Evolutionary conservation across 1,140 invertebrate species (phyloP), one percentile per base, ranked within the genome.

Genomic region (Drosophila grimshawi): DNA sequence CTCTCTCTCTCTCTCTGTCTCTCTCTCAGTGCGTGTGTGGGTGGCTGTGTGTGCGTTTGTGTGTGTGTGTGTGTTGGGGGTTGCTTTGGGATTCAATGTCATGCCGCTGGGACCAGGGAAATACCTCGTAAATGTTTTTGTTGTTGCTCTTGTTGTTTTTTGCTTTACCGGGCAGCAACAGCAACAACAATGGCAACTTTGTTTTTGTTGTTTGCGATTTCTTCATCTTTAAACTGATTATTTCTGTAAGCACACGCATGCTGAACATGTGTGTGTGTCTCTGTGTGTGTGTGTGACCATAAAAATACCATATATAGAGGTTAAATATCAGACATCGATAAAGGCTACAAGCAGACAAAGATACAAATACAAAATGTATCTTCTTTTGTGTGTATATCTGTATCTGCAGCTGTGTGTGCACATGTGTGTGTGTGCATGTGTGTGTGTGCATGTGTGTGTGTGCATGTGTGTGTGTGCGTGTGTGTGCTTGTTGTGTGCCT

Each of bases 61-160:
- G 35, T 51, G 7, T 55, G 45, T 46, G 8, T 55, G 32, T 68
- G 33, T 75, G 39, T 62, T 83, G 65, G 83, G 82, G 91, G 91
- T 92, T 91, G 91, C 91, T 92, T 76, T 91, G 91, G 91, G 91
- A 92, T 82, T 91, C 81, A 73, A 89, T 90, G 81, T 86, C 91
- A 92, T 91, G 91, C 91, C 90, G 91, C 59, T 92, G 91, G 91
- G 91, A 92, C 90, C 83, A 78, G 86, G 89, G 83, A 92, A 88
- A 91, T 92, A 85, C 90, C 89, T 81, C 69, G 49, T 64, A 72
- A 82, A 53, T 71, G 85, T 68, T 72, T 10, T 63, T 55, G 43
- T 61, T 73, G 32, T 69, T 83, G 70, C 62, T 78, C 62, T 78
- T 67, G 37, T 52, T 69, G 43, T 56, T 46, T 19, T 19, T 19